A percentile compares a stretch with the other conserved stretches of the same genome.
Evolutionary conservation across 1,140 invertebrate genomes (phyloP).

Genomic region (Archegozetes longisetosus): DNA sequence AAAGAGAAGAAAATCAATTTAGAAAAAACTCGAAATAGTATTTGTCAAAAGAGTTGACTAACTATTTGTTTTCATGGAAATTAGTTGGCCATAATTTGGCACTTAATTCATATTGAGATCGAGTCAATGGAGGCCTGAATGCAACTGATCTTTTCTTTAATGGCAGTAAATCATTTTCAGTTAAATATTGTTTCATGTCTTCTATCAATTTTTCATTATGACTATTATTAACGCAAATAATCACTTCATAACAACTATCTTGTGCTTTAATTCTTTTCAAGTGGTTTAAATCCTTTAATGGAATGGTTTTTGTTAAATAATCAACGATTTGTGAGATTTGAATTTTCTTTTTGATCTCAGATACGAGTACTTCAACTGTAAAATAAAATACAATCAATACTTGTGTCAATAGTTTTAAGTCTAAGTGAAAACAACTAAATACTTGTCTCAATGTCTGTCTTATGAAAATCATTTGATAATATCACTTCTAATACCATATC

Average conservation of each 20-base stretch:
- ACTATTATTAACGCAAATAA: background rate
- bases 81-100: slow-evolving; percentile 59
- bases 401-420: too few relatives aligned
- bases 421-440: too few relatives aligned
- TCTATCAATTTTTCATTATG: background rate
- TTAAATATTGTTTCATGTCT: slow-evolving; percentile 2
- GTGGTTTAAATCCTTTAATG: slow-evolving; percentile 7
- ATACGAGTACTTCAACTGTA: slow-evolving; percentile 8
- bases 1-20: background rate
- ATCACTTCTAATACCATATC: too few relatives aligned
- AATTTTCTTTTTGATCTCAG: slow-evolving; percentile 14
- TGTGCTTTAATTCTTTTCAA: slow-evolving; percentile 13
- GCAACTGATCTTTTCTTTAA: slow-evolving; percentile 36
- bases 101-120: slow-evolving; percentile 45
- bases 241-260: background rate
- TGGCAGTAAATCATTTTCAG: background rate
- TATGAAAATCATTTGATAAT: too few relatives aligned
- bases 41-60: too few relatives aligned
- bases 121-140: slow-evolving; percentile 39
- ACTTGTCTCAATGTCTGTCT: background rate
- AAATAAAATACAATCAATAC: background rate
- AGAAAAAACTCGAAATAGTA: too few relatives aligned
- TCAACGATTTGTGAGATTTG: slow-evolving; percentile 11
- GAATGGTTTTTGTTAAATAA: slow-evolving; percentile 1
- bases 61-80: slow-evolving; percentile 47